These are phyloP conservation scores for Seriola quinqueradiata DNA, from an alignment of 2,113 vertebrate species.

Conservation along the genomic window DNA sequence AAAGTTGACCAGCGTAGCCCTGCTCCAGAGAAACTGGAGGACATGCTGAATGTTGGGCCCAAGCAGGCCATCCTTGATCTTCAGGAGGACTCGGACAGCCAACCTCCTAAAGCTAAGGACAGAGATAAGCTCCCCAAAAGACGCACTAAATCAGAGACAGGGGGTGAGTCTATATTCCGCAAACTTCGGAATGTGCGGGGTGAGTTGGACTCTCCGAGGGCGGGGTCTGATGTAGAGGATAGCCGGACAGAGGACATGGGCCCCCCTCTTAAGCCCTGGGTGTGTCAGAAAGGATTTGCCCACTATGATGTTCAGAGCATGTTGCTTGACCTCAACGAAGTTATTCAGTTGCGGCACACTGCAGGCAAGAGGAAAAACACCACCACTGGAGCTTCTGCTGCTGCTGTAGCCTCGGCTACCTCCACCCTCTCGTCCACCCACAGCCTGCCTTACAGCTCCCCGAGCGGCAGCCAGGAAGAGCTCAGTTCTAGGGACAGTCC, in stretches of 20 bases:
- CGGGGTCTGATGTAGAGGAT: conserved; percentile 91
- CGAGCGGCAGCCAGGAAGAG: conserved; percentile 95
- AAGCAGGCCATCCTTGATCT: conserved; percentile 82
- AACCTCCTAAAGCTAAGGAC: conserved; percentile 88
- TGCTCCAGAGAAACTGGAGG: conserved; percentile 88
- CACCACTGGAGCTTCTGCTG: conserved; percentile 94
- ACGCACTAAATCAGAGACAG: conserved; percentile 95
- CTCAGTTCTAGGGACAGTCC: conserved; percentile 92
- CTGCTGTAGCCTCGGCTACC: conserved; percentile 90
- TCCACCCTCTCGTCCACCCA: conserved; percentile 87
- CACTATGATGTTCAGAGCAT: conserved; percentile 96
- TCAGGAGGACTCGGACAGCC: conserved; percentile 85
- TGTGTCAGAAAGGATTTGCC: conserved; percentile 93
- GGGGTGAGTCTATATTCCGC: conserved; percentile 96
- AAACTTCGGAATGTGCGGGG: conserved; percentile 93
- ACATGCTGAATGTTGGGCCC: conserved; percentile 87
- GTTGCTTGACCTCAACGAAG: conserved; percentile 94
- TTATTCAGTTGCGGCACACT: conserved; percentile 89
- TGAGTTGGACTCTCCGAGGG: conserved; percentile 88
- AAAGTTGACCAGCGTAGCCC: conserved; percentile 89
- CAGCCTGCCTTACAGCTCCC: conserved; percentile 91
- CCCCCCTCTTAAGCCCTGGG: conserved; percentile 87
- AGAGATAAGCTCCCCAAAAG: conserved; percentile 94
- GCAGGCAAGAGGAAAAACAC: conserved; percentile 93
- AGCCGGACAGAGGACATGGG: conserved; percentile 88